A percentile compares a stretch with the other conserved stretches of the same genome.
Evolutionary conservation across 2,113 vertebrate genomes (phyloP).

Genomic region (Hiodon alosoides): DNA sequence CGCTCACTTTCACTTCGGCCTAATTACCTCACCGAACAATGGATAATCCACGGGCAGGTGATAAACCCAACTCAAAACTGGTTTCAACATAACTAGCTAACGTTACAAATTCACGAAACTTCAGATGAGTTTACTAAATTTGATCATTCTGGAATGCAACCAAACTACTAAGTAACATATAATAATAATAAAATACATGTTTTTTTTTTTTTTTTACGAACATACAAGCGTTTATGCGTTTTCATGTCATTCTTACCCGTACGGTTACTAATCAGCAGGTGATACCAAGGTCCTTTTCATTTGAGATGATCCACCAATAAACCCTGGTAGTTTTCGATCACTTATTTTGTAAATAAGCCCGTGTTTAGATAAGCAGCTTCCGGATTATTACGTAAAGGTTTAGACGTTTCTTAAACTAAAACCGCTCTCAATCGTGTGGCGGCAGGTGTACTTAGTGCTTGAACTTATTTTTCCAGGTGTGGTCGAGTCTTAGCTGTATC

Average conservation of each 20-base stretch:
- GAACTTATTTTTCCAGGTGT: constrained; percentile 60
- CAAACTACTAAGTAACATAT: too few species aligned
- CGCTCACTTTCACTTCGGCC: background rate
- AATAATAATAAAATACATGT: background rate
- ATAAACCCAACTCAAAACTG: too few species aligned
- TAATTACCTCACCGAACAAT: background rate
- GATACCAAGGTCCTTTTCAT: background rate
- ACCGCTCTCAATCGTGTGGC: background rate
- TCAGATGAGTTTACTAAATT: too few species aligned
- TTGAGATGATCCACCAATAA: background rate
- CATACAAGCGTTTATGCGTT: too few species aligned
- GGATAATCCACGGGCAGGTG: too few species aligned
- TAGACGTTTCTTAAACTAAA: background rate
- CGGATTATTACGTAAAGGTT: background rate
- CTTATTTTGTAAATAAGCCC: background rate
- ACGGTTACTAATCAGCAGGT: background rate
- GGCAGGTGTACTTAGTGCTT: constrained; percentile 10
- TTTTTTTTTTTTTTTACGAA: too few species aligned
- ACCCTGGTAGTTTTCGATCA: background rate
- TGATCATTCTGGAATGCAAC: too few species aligned
- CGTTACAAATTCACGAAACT: too few species aligned
- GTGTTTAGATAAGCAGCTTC: background rate
- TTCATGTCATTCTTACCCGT: background rate
- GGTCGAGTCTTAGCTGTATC: constrained; percentile 31
- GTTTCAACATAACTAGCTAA: too few species aligned